Evolutionary conservation across 2,113 vertebrate species (phyloP).

Genomic region (Neotoma lepida): DNA sequence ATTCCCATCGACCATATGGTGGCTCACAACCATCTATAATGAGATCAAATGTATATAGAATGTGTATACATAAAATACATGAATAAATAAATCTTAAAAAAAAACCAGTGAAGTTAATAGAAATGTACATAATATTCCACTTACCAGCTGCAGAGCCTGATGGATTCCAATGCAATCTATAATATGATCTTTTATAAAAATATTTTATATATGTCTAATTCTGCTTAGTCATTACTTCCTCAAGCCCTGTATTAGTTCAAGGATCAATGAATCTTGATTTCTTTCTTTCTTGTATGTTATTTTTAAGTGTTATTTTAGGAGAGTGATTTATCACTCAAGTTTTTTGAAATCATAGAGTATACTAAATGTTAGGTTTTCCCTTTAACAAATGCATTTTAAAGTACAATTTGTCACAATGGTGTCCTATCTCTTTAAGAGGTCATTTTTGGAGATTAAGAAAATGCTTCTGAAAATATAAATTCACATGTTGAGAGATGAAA

Average conservation of each 20-base stretch:
- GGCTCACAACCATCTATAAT: no score
- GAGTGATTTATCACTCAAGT: not conserved
- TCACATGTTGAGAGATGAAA: not conserved
- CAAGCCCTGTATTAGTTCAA: not conserved
- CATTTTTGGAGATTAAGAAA: slow-evolving; percentile 12
- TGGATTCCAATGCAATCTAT: not conserved
- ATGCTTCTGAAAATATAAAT: slow-evolving; percentile 27
- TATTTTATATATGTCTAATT: not conserved
- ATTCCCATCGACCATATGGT: no score
- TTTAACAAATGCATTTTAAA: not conserved
- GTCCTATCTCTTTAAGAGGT: not conserved
- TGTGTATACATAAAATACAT: no score
- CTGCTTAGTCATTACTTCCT: not conserved
- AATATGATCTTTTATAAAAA: not conserved
- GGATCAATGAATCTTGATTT: not conserved
- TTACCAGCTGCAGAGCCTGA: not conserved
- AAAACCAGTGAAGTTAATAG: not conserved
- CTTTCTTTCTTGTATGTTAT: not conserved
- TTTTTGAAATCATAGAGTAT: not conserved
- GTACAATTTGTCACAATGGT: not conserved
- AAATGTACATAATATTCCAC: not conserved
- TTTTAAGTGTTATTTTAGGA: slow-evolving; percentile 19
- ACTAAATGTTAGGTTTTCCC: not conserved
- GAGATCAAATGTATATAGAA: no score
- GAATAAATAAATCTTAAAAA: no score